Evolutionary conservation across 2,797 vertebrate species (phyloP), one percentile per base, ranked within the genome.

Genomic region (Tapirus indicus): DNA sequence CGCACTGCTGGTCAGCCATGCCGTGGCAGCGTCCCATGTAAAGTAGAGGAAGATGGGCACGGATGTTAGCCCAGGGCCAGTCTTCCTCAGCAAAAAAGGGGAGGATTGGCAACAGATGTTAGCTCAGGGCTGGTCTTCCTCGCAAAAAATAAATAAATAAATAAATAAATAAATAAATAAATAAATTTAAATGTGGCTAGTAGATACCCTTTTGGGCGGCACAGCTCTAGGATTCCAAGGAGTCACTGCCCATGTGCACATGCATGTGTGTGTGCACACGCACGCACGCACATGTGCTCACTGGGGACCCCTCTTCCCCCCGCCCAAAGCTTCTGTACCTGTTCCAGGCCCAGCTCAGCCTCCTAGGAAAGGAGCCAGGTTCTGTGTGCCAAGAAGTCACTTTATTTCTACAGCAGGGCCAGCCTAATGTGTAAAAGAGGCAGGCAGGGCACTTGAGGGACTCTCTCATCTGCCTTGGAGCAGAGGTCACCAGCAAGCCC

Each of bases 331-430:
- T 96, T 95, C 93, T 91, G 20, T 74, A 87, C 96, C 88, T 95
- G 93, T 97, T 90, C 85, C 82, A 84, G 96, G 82, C 79, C 96
- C 56, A 88, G 68, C 74, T 79, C 41, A 95, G 90, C 94, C 74
- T 84, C 88, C 97, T 49, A 20, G 77, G 97, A 97, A 98, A 98
- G 93, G 5, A 91, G 92, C 96, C 94, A 94, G 79, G 93, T 93
- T 95, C 96, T 78, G 44, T 92, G 88, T 95, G 97, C 94, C 95
- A 84, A 92, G 97, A 98, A 98, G 97, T 97, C 96, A 97, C 97
- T 98, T 97, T 93, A 97, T 98, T 98, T 97, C 97, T 95, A 86
- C 97, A 98, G 75, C 21, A 95, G 97, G 97, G 95, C 27, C 27
- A 6, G 9, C 68, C 77, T 97, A 6, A 0, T 69, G 47, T 2